Percentiles rank a stretch among this genome's conserved stretches.
Conservation (phyloP, 2,888 invertebrate genomes). For the Geophilus truncorum region DNA sequence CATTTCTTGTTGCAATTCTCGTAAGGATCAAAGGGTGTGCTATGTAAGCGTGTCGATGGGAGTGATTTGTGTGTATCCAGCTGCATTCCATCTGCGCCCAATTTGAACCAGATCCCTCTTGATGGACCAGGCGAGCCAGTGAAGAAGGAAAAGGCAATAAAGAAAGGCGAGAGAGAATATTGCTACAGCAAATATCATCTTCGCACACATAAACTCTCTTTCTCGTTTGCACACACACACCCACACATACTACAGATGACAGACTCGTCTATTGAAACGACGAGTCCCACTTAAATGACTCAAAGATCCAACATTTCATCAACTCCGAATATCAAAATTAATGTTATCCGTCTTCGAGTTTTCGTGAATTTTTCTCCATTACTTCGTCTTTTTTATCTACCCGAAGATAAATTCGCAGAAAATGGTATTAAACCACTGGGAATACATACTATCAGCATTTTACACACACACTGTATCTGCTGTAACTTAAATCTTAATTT, state of each 20-base stretch:
- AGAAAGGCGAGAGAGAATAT: slow-evolving; percentile 18
- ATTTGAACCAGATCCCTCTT: slow-evolving; percentile 27
- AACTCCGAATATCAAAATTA: neutral
- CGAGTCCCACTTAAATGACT: neutral
- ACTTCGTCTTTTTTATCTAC: neutral
- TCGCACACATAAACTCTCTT: slow-evolving; percentile 18
- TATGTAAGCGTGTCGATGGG: slow-evolving; percentile 3
- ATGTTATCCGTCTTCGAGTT: neutral
- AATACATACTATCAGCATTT: neutral
- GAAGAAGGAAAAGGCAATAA: slow-evolving; percentile 27
- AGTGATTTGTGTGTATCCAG: slow-evolving; percentile 24
- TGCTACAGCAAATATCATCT: slow-evolving; percentile 27
- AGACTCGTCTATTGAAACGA: neutral
- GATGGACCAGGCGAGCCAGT: slow-evolving; percentile 27
- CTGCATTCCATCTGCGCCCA: slow-evolving; percentile 21
- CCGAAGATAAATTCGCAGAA: neutral
- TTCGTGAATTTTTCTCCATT: neutral
- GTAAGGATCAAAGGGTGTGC: slow-evolving; percentile 1
- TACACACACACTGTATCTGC: neutral
- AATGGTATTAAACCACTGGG: neutral
- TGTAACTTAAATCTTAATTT: too few relatives aligned
- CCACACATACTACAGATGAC: neutral
- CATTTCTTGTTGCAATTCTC: neutral
- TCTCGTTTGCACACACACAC: neutral
- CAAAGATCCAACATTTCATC: neutral